Base-by-base conservation (phyloP, 1,140 invertebrate genomes). In the Drosophila persimilis region DNA sequence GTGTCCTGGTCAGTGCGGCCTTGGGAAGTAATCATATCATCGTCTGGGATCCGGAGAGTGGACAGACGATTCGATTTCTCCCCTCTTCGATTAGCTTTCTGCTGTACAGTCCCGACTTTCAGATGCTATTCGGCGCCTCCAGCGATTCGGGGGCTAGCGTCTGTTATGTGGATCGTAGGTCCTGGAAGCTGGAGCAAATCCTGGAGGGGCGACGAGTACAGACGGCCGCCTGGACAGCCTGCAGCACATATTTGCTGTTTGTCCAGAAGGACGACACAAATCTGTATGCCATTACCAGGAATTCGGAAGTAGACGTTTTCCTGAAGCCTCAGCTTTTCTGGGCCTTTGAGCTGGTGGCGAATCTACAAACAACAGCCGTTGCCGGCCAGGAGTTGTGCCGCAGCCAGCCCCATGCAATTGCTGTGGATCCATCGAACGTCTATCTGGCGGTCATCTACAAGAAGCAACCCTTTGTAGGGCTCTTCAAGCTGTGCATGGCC, bases 401-500 rank as follows among this genome's bases (percentile, higher is more conserved):
- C 13, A 60, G 65, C 17, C 3, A 22, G 1, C 45, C 66, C 1
- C 22, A 60, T 2, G 22, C 52, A 6, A 41, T 80, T 1, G 53
- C 56, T 17, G 55, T 77, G 22, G 77, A 80, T 35, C 72, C 77
- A 0, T 6, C 45, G 1, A 53, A 59, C 15, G 1, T 52, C 7
- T 66, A 59, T 7, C 35, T 80, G 41, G 72, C 77, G 1, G 24
- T 66, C 43, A 48, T 71, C 31, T 80, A 80, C 26, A 55, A 61
- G 45, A 11, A 35, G 13, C 47, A 44, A 7, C 58, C 71, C 9
- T 80, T 71, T 31, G 60, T 76, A 0, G 24, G 76, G n/a, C 41
- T 80, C 11, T 60, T 46, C 7, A 39, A 39, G 4, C 11, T 39
- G 3, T 39, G 6, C 46, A 2, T 15, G 75, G 11, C 0, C 0